These are phyloP conservation scores for Eulithis testata DNA, from an alignment of 2,888 invertebrate genomes.

Conservation along the genomic window DNA sequence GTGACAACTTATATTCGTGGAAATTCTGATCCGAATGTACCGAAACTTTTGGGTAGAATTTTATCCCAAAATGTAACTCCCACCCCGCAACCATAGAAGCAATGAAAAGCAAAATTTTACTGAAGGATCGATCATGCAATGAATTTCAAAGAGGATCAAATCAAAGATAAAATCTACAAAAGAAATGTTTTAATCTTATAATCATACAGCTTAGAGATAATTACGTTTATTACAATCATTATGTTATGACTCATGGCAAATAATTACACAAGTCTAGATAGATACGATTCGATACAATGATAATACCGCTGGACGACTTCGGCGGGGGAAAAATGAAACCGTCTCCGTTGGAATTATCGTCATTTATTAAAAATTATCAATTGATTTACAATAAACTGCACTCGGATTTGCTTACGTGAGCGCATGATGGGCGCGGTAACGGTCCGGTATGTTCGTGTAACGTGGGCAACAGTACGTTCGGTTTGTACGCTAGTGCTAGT, in stretches of 20 bases:
- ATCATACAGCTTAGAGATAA: conserved; percentile 62
- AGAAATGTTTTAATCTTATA: conserved; percentile 65
- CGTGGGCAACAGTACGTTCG: conserved; percentile 43
- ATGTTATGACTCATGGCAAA: conserved; percentile 40
- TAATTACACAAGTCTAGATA: conserved; percentile 47
- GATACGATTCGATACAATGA: conserved; percentile 38
- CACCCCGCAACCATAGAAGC: conserved; percentile 63
- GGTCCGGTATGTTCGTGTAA: conserved; percentile 45
- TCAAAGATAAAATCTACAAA: conserved; percentile 49
- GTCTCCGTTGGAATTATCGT: conserved; percentile 56
- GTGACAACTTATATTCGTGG: conserved; percentile 18
- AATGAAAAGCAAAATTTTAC: conserved; percentile 50
- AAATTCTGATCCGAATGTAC: conserved; percentile 37
- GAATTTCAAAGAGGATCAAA: conserved; percentile 51
- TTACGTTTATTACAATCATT: conserved; percentile 54
- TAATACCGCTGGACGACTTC: conserved; percentile 33
- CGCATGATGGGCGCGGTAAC: conserved; percentile 20
- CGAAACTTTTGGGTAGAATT: conserved; percentile 32
- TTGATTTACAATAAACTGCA: conserved; percentile 58
- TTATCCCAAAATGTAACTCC: conserved; percentile 54
- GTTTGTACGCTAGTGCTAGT: conserved; percentile 43
- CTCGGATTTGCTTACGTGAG: conserved; percentile 42
- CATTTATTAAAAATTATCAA: conserved; percentile 62
- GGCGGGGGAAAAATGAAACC: conserved; percentile 64
- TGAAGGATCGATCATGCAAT: conserved; percentile 56